A percentile compares a stretch with the other conserved stretches of the same genome.
phyloP scores from a whole-genome alignment of 2,113 vertebrate genomes.

The Perccottus glenii region DNA sequence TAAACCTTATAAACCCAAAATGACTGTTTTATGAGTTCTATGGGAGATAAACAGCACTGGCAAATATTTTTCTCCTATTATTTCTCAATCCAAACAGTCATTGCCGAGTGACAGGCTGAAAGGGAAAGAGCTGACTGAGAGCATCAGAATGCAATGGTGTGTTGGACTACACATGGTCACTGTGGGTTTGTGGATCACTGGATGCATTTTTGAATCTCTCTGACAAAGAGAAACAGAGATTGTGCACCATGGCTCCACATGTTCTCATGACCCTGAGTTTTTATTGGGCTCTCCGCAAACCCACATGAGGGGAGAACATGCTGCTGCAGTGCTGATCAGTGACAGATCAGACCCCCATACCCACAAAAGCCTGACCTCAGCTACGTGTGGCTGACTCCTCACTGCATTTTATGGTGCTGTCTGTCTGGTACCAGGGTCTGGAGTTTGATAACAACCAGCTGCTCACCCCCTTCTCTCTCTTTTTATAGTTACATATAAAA shows the following conservation, averaged over 20 bases:
- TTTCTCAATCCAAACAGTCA: slow-evolving; percentile 54
- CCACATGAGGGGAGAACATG: slow-evolving; percentile 33
- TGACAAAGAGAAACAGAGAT: slow-evolving; percentile 18
- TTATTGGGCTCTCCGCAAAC: slow-evolving; percentile 48
- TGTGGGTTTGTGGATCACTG: slow-evolving; percentile 33
- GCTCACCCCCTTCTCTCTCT: slow-evolving; percentile 31
- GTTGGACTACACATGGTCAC: slow-evolving; percentile 45
- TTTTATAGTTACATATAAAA: slow-evolving; percentile 1
- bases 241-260: slow-evolving; percentile 9
- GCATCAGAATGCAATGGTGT: slow-evolving; percentile 60
- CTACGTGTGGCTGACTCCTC: slow-evolving; percentile 41
- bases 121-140: slow-evolving; percentile 41
- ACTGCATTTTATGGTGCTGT: slow-evolving; percentile 48
- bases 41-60: slow-evolving; percentile 19
- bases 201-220: slow-evolving; percentile 37
- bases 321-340: slow-evolving; percentile 26
- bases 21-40: slow-evolving; percentile 24
- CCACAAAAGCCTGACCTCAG: slow-evolving; percentile 19
- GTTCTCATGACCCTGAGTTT: slow-evolving; percentile 47
- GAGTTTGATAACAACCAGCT: slow-evolving; percentile 63
- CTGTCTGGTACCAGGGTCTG: slow-evolving; percentile 57
- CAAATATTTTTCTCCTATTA: slow-evolving; percentile 50
- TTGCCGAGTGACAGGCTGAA: slow-evolving; percentile 44
- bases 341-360: slow-evolving; percentile 33
- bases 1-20: slow-evolving; percentile 44